Conservation (phyloP, 2,113 vertebrate genomes). For the Pithys albifrons region DNA sequence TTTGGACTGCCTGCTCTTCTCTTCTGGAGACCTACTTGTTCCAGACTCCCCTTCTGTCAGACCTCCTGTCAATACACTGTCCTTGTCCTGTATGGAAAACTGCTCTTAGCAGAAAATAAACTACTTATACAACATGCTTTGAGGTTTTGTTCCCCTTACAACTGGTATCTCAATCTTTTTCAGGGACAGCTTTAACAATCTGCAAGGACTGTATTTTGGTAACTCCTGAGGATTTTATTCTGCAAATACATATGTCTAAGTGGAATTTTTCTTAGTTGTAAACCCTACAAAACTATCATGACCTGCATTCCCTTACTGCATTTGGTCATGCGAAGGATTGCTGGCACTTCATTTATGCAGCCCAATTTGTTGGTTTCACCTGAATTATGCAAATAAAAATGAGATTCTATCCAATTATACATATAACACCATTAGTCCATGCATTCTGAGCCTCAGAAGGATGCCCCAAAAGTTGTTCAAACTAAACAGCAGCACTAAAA, state of each 20-base stretch:
- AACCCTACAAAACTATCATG: background rate
- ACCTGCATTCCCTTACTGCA: background rate
- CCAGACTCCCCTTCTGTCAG: background rate
- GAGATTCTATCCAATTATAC: background rate
- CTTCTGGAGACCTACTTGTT: background rate
- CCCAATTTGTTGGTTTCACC: background rate
- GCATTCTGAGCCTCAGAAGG: background rate
- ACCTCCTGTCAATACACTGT: background rate
- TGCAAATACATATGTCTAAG: background rate
- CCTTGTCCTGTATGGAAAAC: background rate
- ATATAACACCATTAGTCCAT: background rate
- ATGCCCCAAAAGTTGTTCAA: background rate
- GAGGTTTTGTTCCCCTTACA: background rate
- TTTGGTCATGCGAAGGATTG: background rate
- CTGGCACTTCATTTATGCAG: background rate
- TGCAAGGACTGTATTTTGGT: background rate
- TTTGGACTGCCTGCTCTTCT: background rate
- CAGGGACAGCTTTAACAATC: background rate
- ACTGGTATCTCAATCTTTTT: background rate
- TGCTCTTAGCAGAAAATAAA: background rate
- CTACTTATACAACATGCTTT: rapidly evolving
- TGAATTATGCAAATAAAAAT: background rate
- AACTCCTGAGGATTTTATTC: background rate
- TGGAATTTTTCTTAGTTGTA: background rate
- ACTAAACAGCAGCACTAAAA: background rate